These are phyloP conservation scores for roundworm (Caenorhabditis elegans) DNA, from an alignment of 1,140 invertebrate genomes.

Conservation along the genomic window DNA sequence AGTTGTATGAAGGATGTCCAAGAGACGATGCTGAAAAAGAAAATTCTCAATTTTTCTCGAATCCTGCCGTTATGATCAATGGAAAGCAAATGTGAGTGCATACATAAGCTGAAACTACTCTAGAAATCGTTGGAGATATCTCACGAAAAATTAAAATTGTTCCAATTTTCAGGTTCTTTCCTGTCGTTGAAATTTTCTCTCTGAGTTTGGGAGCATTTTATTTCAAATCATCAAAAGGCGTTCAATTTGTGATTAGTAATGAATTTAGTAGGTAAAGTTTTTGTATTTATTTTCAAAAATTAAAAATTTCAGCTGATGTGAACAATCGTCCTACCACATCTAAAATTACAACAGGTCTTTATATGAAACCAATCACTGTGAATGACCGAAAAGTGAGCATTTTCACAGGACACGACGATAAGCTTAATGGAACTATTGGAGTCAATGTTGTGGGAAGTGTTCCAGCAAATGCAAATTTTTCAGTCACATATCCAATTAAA, in stretches of 20 bases:
- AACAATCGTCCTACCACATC: not conserved
- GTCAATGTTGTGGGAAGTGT: not conserved
- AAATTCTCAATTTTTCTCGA: constrained; percentile 8
- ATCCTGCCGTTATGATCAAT: not conserved
- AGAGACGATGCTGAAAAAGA: not conserved
- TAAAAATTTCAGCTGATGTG: not conserved
- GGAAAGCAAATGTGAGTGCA: no score
- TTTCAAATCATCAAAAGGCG: not conserved
- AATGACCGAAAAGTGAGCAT: not conserved
- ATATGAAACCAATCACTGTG: not conserved
- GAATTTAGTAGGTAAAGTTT: not conserved
- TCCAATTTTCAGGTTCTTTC: not conserved
- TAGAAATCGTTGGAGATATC: no score
- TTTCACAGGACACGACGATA: not conserved
- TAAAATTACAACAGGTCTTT: not conserved
- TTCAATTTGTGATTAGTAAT: not conserved
- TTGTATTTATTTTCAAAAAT: not conserved
- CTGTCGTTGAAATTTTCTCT: not conserved
- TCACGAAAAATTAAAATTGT: no score
- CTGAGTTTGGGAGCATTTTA: not conserved
- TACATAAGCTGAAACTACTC: no score
- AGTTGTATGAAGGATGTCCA: not conserved
- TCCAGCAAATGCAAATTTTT: not conserved
- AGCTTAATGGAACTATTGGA: not conserved
- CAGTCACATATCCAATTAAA: not conserved